Conservation (phyloP, 2,797 vertebrate species). For the Mormyrus hasselquistii region DNA sequence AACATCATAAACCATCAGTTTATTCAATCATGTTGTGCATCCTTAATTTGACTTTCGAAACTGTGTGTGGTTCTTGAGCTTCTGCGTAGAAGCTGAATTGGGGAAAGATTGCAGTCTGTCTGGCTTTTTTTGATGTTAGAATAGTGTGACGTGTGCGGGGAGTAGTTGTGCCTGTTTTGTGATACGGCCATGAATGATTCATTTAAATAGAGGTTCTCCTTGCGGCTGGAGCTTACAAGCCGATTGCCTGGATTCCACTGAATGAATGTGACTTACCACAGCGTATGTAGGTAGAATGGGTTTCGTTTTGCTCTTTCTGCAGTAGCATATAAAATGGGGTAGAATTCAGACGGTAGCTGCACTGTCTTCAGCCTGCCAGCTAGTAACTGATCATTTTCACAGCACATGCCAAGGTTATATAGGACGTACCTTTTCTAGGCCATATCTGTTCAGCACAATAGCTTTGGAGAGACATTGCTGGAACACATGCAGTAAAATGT, state of each 20-base stretch:
- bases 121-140: neutral
- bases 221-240: neutral
- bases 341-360: neutral
- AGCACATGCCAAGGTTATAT: slow-evolving; percentile 51
- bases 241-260: neutral
- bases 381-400: slow-evolving; percentile 40
- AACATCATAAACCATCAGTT: neutral
- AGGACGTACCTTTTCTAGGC: slow-evolving; percentile 63
- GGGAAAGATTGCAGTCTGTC: neutral
- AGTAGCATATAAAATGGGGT: neutral
- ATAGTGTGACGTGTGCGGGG: neutral
- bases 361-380: slow-evolving; percentile 25
- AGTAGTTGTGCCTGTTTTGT: neutral
- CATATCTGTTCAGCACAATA: slow-evolving; percentile 49
- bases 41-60: neutral
- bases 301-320: neutral
- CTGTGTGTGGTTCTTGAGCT: neutral
- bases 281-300: neutral
- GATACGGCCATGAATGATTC: slow-evolving; percentile 30
- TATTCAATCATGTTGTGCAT: neutral
- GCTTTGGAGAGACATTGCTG: neutral
- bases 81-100: neutral
- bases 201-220: slow-evolving; percentile 16
- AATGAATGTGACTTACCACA: neutral
- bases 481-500: neutral